Evolutionary conservation across 2,797 vertebrate species (phyloP), one percentile per base, ranked within the genome.

Genomic region (Tiaroga cobitis): DNA sequence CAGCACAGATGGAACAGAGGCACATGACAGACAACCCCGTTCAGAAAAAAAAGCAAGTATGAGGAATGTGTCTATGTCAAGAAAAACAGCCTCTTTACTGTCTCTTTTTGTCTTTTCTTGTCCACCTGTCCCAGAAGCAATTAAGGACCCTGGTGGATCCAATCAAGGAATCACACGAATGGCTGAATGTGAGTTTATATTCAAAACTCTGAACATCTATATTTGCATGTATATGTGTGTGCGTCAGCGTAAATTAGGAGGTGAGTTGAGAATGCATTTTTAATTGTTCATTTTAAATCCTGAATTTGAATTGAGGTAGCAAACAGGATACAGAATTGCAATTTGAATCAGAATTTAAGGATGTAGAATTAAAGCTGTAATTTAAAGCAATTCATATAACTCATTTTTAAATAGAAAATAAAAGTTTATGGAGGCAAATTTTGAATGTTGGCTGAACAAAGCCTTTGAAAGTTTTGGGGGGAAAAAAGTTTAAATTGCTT

Each of bases 101-200:
- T 61, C 39, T 81, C 24, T 72, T n/a, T 39, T n/a, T 43, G 19
- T 72, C 46, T 73, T 77, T 54, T 59, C 68, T 72, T 73, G 61
- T 80, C 80, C 74, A 84, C 67, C 77, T 77, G 85, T 77, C 37
- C 74, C 37, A 51, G 26, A 46, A 82, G 63, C 63, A 70, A 54
- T 73, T 77, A 67, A 51, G 59, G 79, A 80, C 34, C 46, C 73
- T 67, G 81, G 81, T 81, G 70, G 54, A 85, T 77, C 76, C 68
- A 89, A 49, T 81, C 84, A 75, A 59, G 81, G 18, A 74, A 81
- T 81, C 68, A 80, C 75, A 82, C 68, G 74, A 88, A 67, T 85
- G 77, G 76, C 68, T 84, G 61, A 88, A 83, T 79, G 41, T 83
- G 82, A 26, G 59, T 82, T 41, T 77, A 49, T 24, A 13, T 56